Evolutionary conservation across 30 jellyfish, hydroid and myxozoan species (phyloP).

Genomic region (Nemopilema nomurai): DNA sequence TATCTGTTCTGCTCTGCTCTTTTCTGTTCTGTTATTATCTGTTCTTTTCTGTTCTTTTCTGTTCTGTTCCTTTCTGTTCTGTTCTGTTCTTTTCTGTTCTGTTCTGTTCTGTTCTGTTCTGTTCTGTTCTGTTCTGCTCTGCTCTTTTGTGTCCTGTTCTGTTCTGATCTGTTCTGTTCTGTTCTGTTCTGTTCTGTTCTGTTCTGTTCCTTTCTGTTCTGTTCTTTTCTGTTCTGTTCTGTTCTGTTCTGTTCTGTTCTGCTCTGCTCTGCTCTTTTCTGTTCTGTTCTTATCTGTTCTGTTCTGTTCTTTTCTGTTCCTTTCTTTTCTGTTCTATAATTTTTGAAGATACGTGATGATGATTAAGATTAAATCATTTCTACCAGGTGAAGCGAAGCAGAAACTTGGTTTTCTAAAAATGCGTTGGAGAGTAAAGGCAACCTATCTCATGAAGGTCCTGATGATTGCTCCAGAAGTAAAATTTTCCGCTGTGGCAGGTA

Average conservation of each 20-base stretch:
- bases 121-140: too few relatives aligned
- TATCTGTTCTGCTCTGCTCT: too few relatives aligned
- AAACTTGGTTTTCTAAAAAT: slow-evolving; percentile 31
- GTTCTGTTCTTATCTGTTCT: not conserved
- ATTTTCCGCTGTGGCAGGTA: slow-evolving; percentile 66
- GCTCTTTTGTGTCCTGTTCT: too few relatives aligned
- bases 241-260: not conserved
- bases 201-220: not conserved
- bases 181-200: too few relatives aligned
- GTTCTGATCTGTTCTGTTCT: too few relatives aligned
- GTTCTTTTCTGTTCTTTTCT: too few relatives aligned
- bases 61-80: too few relatives aligned
- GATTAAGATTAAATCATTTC: not conserved
- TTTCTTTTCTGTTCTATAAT: not conserved
- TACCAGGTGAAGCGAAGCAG: slow-evolving; percentile 6
- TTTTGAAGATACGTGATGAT: not conserved
- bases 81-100: too few relatives aligned
- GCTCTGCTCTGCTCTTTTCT: not conserved
- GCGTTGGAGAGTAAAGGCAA: slow-evolving; percentile 56
- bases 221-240: not conserved
- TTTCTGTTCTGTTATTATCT: too few relatives aligned
- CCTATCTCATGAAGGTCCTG: slow-evolving; percentile 20
- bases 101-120: too few relatives aligned
- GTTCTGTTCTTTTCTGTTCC: not conserved
- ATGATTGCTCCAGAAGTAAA: slow-evolving; percentile 53